These are phyloP conservation scores for Propithecus deckenii DNA, from an alignment of 2,797 vertebrate species.

Conservation along the genomic window DNA sequence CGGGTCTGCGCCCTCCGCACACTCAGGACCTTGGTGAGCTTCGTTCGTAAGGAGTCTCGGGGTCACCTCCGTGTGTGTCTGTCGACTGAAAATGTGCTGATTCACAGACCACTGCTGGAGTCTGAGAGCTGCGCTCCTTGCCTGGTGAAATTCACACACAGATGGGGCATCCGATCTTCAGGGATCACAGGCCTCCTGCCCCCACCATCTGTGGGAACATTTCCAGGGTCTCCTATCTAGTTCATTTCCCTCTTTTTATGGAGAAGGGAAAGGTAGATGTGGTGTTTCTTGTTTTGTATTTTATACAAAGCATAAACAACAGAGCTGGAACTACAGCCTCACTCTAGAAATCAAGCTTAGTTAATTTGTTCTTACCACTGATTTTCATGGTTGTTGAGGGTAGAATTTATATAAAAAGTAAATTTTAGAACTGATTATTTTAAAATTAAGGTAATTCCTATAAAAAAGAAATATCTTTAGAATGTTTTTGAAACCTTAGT, in stretches of 20 bases:
- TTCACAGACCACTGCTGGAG: no score
- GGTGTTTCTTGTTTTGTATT: background rate
- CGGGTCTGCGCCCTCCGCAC: background rate
- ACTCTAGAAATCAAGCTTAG: background rate
- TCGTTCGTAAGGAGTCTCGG: background rate
- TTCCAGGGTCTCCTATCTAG: accelerated
- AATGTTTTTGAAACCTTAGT: background rate
- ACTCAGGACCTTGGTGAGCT: background rate
- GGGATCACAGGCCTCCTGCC: background rate
- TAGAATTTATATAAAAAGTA: background rate
- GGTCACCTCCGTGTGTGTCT: accelerated
- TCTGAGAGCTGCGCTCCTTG: background rate
- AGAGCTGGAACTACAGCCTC: background rate
- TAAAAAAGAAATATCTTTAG: background rate
- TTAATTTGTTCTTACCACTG: no score
- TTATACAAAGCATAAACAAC: background rate
- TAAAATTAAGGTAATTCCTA: background rate
- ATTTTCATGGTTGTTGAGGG: background rate
- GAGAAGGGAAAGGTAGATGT: accelerated
- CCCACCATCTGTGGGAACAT: background rate
- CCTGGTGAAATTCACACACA: background rate
- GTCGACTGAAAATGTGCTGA: background rate
- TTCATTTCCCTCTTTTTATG: background rate
- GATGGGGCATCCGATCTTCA: accelerated
- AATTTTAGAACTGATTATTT: background rate